phyloP scores from a whole-genome alignment of 2,888 invertebrate species.

The Dorcus hopei region DNA sequence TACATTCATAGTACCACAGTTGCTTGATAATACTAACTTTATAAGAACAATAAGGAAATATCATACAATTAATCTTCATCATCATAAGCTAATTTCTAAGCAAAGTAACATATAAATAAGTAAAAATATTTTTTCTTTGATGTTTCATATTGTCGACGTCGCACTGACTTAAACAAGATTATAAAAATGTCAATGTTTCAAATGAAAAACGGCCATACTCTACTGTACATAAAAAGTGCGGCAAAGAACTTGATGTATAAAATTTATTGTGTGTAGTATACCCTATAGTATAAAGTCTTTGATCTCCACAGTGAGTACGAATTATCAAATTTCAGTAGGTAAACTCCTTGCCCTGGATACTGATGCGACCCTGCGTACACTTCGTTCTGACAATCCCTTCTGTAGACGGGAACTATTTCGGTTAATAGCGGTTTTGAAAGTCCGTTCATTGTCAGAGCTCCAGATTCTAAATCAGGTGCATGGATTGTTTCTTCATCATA shows the following conservation, averaged over 20 bases:
- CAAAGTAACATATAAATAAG: no score
- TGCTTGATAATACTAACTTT: conserved; percentile 10
- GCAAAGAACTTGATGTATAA: background rate
- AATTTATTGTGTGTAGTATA: conserved; percentile 82
- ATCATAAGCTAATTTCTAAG: no score
- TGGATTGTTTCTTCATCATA: conserved; percentile 42
- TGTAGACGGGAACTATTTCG: conserved; percentile 90
- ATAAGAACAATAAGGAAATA: background rate
- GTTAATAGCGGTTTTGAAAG: conserved; percentile 61
- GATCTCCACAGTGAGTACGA: conserved; percentile 98
- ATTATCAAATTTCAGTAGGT: conserved; percentile 98
- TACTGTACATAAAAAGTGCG: no score
- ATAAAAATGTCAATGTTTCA: no score
- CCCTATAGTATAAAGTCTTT: conserved; percentile 97
- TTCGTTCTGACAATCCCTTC: conserved; percentile 94
- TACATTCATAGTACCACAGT: conserved; percentile 26
- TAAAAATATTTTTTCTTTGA: no score
- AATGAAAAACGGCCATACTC: no score
- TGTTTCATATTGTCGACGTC: no score
- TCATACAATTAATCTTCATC: background rate
- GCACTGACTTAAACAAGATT: no score
- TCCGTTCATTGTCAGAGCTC: conserved; percentile 40
- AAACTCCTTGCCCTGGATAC: conserved; percentile 96
- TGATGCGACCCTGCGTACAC: conserved; percentile 97
- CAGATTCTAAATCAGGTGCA: conserved; percentile 61